A percentile compares a stretch with the other conserved stretches of the same genome.
Conservation (phyloP, 2,888 invertebrate genomes). For the Petrophora chlorosata region DNA sequence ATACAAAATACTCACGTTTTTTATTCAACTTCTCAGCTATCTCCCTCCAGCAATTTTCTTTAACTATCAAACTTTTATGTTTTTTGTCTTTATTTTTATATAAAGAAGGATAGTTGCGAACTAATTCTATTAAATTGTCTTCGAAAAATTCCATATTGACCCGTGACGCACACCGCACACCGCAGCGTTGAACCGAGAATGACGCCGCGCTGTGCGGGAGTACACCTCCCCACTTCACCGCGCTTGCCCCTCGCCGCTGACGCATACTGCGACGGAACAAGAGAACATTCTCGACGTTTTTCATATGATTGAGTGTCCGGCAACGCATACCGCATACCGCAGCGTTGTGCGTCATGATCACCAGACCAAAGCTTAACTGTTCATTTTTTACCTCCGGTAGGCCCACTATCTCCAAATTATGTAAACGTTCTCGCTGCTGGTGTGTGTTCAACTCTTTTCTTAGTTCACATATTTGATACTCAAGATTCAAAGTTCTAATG, state of each 20-base stretch:
- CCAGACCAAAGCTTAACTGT: neutral
- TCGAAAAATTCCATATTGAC: conserved; percentile 7
- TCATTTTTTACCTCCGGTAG: too few relatives aligned
- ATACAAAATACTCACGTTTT: conserved; percentile 24
- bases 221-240: conserved; percentile 16
- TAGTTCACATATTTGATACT: too few relatives aligned
- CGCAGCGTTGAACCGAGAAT: neutral
- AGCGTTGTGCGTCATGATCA: conserved; percentile 20
- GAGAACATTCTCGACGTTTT: conserved; percentile 20
- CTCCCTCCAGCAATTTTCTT: conserved; percentile 26
- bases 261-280: conserved; percentile 25
- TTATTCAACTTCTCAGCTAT: conserved; percentile 26
- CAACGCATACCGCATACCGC: conserved; percentile 13
- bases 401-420: too few relatives aligned
- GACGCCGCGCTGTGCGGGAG: conserved; percentile 2
- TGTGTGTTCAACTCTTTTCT: too few relatives aligned
- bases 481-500: too few relatives aligned
- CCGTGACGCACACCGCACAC: conserved; percentile 12
- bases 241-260: conserved; percentile 25
- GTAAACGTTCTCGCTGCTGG: too few relatives aligned
- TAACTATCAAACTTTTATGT: conserved; percentile 16
- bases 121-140: conserved; percentile 12
- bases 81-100: conserved; percentile 15
- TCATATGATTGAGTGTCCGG: conserved; percentile 21
- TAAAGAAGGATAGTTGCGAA: conserved; percentile 10